These are phyloP conservation scores for Isoperla grammatica DNA, from an alignment of 2,888 invertebrate genomes.

Conservation along the genomic window DNA sequence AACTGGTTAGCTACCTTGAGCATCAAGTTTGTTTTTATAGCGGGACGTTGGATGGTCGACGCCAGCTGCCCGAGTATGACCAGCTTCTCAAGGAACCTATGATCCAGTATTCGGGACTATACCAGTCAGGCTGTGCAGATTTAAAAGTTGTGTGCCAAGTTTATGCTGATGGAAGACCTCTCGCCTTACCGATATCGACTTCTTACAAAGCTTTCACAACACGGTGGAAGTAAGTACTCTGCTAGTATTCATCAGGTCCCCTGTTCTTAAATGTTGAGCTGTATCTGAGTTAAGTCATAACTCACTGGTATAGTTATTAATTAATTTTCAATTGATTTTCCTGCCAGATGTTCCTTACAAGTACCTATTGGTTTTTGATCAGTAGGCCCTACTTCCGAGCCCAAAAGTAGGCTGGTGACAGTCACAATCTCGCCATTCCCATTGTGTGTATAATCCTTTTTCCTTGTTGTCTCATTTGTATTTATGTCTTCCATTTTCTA, in stretches of 20 bases:
- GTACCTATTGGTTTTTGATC: too few species aligned
- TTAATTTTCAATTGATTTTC: neutral
- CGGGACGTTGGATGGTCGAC: constrained; percentile 88
- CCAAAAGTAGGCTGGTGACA: too few species aligned
- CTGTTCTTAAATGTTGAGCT: too few species aligned
- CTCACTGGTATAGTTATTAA: neutral
- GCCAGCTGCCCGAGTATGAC: constrained; percentile 80
- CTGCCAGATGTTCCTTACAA: too few species aligned
- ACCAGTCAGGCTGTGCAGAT: constrained; percentile 79
- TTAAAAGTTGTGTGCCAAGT: constrained; percentile 84
- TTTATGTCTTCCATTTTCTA: too few species aligned
- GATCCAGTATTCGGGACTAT: constrained; percentile 84
- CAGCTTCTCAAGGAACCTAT: constrained; percentile 82
- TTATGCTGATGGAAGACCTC: constrained; percentile 69
- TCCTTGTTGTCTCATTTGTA: too few species aligned
- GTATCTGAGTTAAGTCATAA: neutral
- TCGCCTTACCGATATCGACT: constrained; percentile 81
- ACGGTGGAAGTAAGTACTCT: constrained; percentile 72
- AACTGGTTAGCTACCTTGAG: too few species aligned
- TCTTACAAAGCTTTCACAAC: constrained; percentile 89
- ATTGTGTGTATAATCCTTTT: too few species aligned
- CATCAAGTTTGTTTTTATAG: constrained; percentile 55
- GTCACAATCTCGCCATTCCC: too few species aligned
- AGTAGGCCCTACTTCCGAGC: too few species aligned
- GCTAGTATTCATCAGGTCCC: too few species aligned